These are phyloP conservation scores for Rhabdomys pumilio DNA, from an alignment of 2,797 vertebrate species.

Conservation along the genomic window DNA sequence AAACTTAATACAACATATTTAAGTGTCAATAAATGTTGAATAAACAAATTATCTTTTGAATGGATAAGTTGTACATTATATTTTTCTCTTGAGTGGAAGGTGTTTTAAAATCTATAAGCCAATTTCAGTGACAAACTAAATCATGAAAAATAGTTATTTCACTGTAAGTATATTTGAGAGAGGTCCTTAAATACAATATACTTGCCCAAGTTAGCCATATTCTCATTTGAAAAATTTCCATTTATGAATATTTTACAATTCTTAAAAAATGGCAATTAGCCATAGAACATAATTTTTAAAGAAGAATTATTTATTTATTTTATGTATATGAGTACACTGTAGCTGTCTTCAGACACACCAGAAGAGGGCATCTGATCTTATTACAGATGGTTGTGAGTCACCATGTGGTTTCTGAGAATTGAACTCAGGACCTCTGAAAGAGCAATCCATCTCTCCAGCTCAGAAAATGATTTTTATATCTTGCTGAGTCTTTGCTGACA, in stretches of 20 bases:
- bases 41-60: slow-evolving; percentile 23
- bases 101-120: slow-evolving; percentile 21
- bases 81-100: slow-evolving; percentile 3
- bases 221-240: slow-evolving; percentile 1
- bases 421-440: too few relatives aligned
- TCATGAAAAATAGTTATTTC: neutral
- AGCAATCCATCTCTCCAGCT: too few relatives aligned
- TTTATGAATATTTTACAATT: slow-evolving; percentile 6
- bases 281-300: neutral
- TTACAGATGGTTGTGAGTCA: too few relatives aligned
- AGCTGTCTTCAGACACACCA: too few relatives aligned
- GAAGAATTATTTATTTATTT: too few relatives aligned
- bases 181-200: slow-evolving; percentile 15
- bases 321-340: too few relatives aligned
- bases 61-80: neutral
- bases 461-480: neutral
- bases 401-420: too few relatives aligned
- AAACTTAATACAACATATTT: neutral
- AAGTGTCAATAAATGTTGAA: neutral
- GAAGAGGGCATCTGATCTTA: too few relatives aligned
- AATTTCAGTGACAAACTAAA: slow-evolving; percentile 50
- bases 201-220: neutral
- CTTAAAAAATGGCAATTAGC: neutral
- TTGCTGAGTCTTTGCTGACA: neutral
- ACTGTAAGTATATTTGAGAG: neutral